phyloP scores from a whole-genome alignment of 2,113 vertebrate genomes.

The Gymnogyps californianus region DNA sequence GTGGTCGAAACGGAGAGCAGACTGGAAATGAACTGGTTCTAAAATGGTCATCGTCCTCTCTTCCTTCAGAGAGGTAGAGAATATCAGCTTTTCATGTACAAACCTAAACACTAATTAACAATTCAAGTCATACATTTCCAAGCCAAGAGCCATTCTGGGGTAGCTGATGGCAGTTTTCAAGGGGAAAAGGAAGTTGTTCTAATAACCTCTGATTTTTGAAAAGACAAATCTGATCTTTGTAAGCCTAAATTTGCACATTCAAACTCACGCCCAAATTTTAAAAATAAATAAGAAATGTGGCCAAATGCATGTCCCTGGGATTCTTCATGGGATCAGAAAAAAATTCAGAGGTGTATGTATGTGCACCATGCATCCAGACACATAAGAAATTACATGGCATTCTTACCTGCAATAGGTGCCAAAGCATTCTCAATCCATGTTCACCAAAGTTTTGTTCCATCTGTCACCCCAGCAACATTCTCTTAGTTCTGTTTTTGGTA shows the following conservation, averaged over 20 bases:
- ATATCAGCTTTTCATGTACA: background rate
- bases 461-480: background rate
- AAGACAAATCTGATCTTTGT: background rate
- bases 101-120: background rate
- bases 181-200: background rate
- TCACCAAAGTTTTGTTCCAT: background rate
- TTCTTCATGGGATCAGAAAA: background rate
- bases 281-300: background rate
- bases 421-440: background rate
- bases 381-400: background rate
- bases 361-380: background rate
- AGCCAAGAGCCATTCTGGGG: background rate
- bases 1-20: background rate
- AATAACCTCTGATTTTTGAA: background rate
- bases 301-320: fast-evolving
- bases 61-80: background rate
- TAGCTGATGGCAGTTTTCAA: background rate
- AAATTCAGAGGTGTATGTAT: background rate
- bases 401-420: background rate
- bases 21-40: background rate
- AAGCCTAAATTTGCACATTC: background rate
- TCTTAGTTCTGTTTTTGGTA: background rate
- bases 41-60: background rate
- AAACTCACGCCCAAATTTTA: background rate
- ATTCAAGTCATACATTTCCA: background rate